Evolutionary conservation across 2,113 vertebrate genomes (phyloP), one percentile per base, ranked within the genome.

Genomic region (Caretta caretta): DNA sequence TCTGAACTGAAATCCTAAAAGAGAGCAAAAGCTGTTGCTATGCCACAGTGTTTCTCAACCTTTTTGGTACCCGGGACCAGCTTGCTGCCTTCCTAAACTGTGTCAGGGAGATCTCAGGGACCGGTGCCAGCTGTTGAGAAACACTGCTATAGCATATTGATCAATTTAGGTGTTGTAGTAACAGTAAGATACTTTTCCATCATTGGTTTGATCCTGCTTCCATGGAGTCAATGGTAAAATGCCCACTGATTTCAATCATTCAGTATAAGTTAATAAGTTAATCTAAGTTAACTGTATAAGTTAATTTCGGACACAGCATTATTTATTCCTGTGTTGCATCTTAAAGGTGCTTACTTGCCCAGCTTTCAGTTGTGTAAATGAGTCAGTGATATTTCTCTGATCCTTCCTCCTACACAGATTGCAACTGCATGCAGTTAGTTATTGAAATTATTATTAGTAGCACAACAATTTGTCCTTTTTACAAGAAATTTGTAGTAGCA

Each of bases 391-490:
- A 51, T 69, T 80, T 87, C 62, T 80, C 83, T 83, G 59, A 59
- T 50, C 2, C 2, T 84, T 6, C 79, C 4, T 90, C 88, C 13
- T 82, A 87, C 86, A 46, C 35, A 25, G 5, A 86, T 5, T 86
- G 29, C 8, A 93, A 75, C 92, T 91, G 13, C 29, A 0, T 84
- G 88, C 57, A 22, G 91, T 69, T 7, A 84, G 56, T 93, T 90
- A 88, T 90, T 92, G 65, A 92, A 93, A 93, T 90, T 88, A 83
- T 83, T 94, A 93, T 48, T 19, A 94, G 24, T 5, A 65, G 80
- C 24, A 92, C 20, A 56, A 85, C 48, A 80, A 19, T 93, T 90
- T 97, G 97, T 95, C 31, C 80, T 75, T 97, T 94, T 94, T 93
- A 78, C 65, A 69, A 91, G 53, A 92, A 69, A 91, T 92, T 97